Base-by-base conservation (phyloP, 2,113 vertebrate genomes). In the Peromyscus polionotus region DNA sequence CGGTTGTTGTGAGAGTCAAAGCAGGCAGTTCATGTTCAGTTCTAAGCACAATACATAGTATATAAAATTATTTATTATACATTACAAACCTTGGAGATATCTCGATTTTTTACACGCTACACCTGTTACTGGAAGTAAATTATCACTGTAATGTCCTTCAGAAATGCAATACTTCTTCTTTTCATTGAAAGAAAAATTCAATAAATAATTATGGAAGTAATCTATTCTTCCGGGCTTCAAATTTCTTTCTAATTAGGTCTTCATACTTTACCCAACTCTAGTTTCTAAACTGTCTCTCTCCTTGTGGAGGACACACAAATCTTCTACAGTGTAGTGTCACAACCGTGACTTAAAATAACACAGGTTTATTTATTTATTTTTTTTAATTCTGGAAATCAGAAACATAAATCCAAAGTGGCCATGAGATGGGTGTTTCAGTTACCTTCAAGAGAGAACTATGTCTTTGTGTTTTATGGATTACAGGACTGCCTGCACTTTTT, bases 141-240 rank as follows among this genome's bases (percentile, higher is more conserved):
- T 4, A 28, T 0, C 14, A 76, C 4, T 81, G 2, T 31, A 36
- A 77, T 39, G 19, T 76, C 19, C 86, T 67, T 93, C 17, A 73
- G 11, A 83, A 39, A 81, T 79, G 48, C 9, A 68, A 70, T 84
- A 51, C 5, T 16, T 68, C 5, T 13, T 68, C 57, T 67, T 88
- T 65, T 92, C 9, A 81, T 57, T 65, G 48, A 76, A 2, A 76
- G 28, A 92, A 61, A 97, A 61, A 42, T 87, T 84, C 87, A 90
- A 77, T 1, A 67, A 86, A 95, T 90, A 92, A 79, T 76, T 45
- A 11, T 57, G 73, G 83, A 92, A 19, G 1, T 84, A 63, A 68
- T 19, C 39, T 73, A 54, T 91, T 3, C 63, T 90, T 89, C 33
- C 9, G 68, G 88, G 65, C 7, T 96, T 31, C 42, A 68, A 91